phyloP scores from a whole-genome alignment of 2,888 invertebrate species.

The Fabriciana adippe region DNA sequence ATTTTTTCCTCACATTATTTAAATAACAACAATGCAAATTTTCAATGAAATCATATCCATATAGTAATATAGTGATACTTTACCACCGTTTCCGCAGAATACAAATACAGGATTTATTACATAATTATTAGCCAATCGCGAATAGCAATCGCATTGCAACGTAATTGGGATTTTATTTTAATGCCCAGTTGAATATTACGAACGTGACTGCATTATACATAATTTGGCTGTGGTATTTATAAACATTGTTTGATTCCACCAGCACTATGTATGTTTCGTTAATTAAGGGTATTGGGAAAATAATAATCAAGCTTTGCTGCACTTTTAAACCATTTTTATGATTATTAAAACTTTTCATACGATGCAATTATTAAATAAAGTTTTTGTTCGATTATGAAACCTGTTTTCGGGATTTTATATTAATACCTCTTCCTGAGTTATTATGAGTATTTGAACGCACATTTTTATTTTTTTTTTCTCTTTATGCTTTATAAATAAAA shows the following conservation, averaged over 20 bases:
- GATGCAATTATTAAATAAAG: no score
- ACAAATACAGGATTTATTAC: conserved; percentile 21
- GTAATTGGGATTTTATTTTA: conserved; percentile 22
- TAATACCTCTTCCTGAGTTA: no score
- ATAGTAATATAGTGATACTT: conserved; percentile 11
- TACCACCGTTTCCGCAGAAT: conserved; percentile 25
- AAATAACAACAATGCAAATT: no score
- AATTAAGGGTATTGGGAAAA: conserved; percentile 16
- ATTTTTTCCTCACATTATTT: no score
- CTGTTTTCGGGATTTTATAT: no score
- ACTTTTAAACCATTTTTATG: not conserved
- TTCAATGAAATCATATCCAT: conserved; percentile 3
- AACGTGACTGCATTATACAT: conserved; percentile 5
- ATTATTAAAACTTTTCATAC: no score
- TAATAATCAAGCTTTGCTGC: not conserved
- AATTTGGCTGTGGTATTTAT: conserved; percentile 19
- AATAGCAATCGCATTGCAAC: conserved; percentile 23
- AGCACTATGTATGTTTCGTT: conserved; percentile 2
- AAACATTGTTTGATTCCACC: conserved; percentile 1
- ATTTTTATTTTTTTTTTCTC: no score
- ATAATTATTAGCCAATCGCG: conserved; percentile 26
- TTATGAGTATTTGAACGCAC: no score
- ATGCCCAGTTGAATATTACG: conserved; percentile 15
- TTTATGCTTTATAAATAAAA: no score
- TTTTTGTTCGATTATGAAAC: no score